These are phyloP conservation scores for Muscicapa striata DNA, from an alignment of 2,797 vertebrate genomes.

Conservation along the genomic window DNA sequence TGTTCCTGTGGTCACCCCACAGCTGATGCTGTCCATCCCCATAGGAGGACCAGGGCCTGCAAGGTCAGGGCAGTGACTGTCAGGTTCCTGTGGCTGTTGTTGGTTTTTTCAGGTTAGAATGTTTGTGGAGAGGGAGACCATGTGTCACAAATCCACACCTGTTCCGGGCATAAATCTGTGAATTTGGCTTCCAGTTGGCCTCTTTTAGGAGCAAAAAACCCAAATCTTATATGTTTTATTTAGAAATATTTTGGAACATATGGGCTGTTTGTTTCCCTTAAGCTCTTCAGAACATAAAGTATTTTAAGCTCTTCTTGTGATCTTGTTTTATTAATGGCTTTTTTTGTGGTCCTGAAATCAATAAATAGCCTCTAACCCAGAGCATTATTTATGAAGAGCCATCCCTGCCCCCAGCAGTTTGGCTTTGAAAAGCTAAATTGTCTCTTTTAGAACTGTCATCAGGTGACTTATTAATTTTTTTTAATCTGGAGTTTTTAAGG, in stretches of 20 bases:
- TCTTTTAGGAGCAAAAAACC: background rate
- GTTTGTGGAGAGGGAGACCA: background rate
- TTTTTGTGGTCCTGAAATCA: conserved; percentile 13
- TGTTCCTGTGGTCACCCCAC: background rate
- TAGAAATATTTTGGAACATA: background rate
- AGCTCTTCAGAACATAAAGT: background rate
- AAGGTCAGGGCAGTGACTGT: background rate
- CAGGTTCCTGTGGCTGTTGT: background rate
- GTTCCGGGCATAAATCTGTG: background rate
- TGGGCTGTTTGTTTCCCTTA: background rate
- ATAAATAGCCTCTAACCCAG: conserved; percentile 16
- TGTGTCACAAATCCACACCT: background rate
- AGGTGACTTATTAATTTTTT: background rate
- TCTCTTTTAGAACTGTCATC: background rate
- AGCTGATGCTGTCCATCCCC: background rate
- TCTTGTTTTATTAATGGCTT: conserved; percentile 41
- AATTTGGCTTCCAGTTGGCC: background rate
- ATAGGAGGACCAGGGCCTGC: background rate
- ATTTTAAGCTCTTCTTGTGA: conserved; percentile 32
- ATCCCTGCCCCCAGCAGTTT: background rate
- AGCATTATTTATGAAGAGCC: conserved; percentile 12
- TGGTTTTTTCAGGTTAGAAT: background rate
- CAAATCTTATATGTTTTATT: background rate
- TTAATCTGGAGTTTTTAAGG: background rate
- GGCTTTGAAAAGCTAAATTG: conserved; percentile 12